Base-by-base conservation (phyloP, 2,888 invertebrate genomes). In the Rhingia rostrata region DNA sequence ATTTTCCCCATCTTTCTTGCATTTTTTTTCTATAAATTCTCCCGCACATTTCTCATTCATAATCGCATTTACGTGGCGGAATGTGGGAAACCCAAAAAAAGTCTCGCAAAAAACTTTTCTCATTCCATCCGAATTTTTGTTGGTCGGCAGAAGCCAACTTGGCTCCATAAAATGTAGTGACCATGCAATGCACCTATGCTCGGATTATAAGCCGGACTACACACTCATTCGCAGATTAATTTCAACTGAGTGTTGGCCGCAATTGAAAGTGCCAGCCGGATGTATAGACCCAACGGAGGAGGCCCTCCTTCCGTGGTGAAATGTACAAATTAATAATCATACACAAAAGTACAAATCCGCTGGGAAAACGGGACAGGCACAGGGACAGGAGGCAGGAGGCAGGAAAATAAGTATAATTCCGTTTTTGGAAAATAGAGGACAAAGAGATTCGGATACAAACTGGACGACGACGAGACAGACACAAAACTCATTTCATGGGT, bases 401-500 rank as follows among this genome's bases (percentile, higher is more conserved):
- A 74, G 70, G 79, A 64, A 80, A 74, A 84, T 84, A 84, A 69
- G 79, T 84, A 22, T 22, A 84, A 84, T 84, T 84, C 80, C 74
- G 64, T 69, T 70, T 70, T 0, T 14, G 41, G 41, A 66, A 56
- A 49, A 54, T 7, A 32, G 12, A 12, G 32, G 49, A 58, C 10
- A 9, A 51, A 5, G 4, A 49, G n/a, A 10, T 14, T 47, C 22
- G 7, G n/a, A 49, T n/a, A 41, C 30, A 41, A 54, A 67, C 12
- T 49, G 5, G 30, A 73, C 64, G 60, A 73, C 64, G 60, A 80
- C 58, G 79, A 74, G 69, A 58, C 84, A 70, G 85, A 87, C 86
- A 88, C 87, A 88, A 90, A 91, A 91, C 91, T 91, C 90, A 91
- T 91, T 91, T 91, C 91, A 91, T 91, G 91, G 90, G 89, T 91